A percentile compares a stretch with the other conserved stretches of the same genome.
Conservation (phyloP, 2,113 vertebrate genomes). For the Pseudopipra pipra region DNA sequence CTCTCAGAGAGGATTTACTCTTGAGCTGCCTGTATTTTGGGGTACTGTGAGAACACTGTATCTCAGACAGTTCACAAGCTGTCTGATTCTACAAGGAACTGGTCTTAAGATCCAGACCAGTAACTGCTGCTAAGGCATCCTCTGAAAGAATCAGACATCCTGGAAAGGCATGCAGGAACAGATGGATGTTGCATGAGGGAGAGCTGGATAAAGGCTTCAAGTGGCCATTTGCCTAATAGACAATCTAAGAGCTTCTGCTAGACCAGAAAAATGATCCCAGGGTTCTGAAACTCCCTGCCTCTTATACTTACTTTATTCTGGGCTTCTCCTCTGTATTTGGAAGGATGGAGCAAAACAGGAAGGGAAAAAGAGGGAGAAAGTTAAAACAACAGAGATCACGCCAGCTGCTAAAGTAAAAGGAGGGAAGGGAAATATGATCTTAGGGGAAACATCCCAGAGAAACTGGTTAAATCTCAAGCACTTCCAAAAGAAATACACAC, state of each 20-base stretch:
- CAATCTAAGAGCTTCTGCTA: background rate
- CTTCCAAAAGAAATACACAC: slow-evolving; percentile 28
- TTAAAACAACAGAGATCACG: slow-evolving; percentile 8
- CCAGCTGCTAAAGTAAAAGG: background rate
- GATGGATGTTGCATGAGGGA: background rate
- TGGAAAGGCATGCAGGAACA: background rate
- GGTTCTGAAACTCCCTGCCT: background rate
- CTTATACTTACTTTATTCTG: slow-evolving; percentile 84
- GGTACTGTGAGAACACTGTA: background rate
- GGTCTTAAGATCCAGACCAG: background rate
- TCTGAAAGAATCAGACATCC: background rate
- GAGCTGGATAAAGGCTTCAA: background rate
- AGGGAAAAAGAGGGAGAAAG: slow-evolving; percentile 48
- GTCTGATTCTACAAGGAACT: background rate
- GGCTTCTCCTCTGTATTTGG: slow-evolving; percentile 84
- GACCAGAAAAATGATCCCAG: background rate
- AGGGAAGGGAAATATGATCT: slow-evolving; percentile 14
- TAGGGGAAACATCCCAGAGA: slow-evolving; percentile 18
- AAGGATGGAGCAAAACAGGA: slow-evolving; percentile 18
- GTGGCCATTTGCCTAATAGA: background rate
- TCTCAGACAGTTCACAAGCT: background rate
- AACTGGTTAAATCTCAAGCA: slow-evolving; percentile 16
- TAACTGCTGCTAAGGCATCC: background rate
- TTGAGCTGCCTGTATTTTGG: background rate
- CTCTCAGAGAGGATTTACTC: background rate